These are phyloP conservation scores for Drosophila neocordata DNA, from an alignment of 1,140 invertebrate species.

Conservation along the genomic window DNA sequence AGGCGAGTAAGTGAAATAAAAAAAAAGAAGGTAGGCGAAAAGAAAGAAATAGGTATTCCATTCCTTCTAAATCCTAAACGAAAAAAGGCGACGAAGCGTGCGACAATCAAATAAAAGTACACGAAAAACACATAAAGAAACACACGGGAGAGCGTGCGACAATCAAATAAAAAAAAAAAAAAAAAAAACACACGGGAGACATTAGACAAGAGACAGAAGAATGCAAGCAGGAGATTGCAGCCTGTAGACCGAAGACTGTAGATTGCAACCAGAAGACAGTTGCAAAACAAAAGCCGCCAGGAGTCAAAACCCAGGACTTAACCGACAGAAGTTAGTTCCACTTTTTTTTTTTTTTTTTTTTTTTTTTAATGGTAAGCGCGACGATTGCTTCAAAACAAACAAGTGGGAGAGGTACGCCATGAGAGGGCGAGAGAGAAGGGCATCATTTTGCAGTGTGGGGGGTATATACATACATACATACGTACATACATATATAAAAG, in stretches of 20 bases:
- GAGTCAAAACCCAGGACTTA: no score
- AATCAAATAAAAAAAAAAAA: no score
- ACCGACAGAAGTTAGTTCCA: background rate
- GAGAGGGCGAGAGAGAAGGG: background rate
- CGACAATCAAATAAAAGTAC: constrained; percentile 81
- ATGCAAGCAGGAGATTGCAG: no score
- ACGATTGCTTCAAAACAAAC: constrained; percentile 76
- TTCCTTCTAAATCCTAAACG: constrained; percentile 1
- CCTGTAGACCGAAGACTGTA: no score
- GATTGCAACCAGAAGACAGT: no score
- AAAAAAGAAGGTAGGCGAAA: constrained; percentile 13
- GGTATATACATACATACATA: no score
- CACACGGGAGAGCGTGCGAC: constrained; percentile 49
- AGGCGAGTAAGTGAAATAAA: background rate
- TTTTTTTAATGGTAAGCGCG: constrained; percentile 71
- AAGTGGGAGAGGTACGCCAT: constrained; percentile 43
- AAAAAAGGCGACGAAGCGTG: constrained; percentile 64
- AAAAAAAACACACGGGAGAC: no score
- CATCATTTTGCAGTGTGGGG: background rate
- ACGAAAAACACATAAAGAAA: constrained; percentile 76
- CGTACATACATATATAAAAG: background rate
- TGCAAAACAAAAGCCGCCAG: no score
- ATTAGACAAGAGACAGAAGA: no score
- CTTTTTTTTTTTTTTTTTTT: constrained; percentile 33
- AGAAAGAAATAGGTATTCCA: background rate